Percentiles rank a stretch among this genome's conserved stretches.
These are phyloP conservation scores for Xestoiulus laeticollis DNA, from an alignment of 2,888 invertebrate species.

Conservation along the genomic window DNA sequence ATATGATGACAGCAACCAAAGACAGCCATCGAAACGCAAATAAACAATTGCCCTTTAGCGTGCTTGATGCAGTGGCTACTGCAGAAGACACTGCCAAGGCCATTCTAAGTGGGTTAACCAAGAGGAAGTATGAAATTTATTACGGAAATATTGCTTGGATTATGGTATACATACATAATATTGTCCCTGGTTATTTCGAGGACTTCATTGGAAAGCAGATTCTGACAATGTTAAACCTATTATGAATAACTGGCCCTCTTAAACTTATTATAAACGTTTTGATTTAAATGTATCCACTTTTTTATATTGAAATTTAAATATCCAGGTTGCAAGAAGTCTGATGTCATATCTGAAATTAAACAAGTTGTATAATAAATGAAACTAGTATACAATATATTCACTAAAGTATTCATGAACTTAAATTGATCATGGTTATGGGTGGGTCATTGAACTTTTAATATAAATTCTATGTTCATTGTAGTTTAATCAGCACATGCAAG, in stretches of 20 bases:
- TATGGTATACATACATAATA: not conserved
- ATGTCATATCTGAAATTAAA: no score
- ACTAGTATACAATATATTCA: no score
- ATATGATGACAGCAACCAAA: not conserved
- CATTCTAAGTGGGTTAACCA: slow-evolving; percentile 3
- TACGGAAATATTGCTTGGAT: not conserved
- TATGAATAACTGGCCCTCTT: not conserved
- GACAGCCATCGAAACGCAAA: not conserved
- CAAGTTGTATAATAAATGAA: no score
- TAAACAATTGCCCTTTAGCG: not conserved
- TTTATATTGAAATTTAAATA: no score
- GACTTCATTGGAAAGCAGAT: not conserved
- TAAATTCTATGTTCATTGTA: no score
- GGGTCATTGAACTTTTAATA: no score
- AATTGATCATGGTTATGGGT: no score
- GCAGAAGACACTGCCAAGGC: slow-evolving; percentile 31
- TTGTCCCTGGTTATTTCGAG: not conserved
- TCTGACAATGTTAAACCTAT: not conserved
- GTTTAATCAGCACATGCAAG: no score
- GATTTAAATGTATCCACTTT: no score
- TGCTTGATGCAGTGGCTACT: not conserved
- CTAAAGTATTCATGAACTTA: no score
- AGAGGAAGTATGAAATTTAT: slow-evolving; percentile 32
- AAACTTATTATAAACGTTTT: no score
- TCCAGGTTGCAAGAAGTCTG: no score